Base-by-base conservation (phyloP, 2,888 invertebrate genomes). In the Oxycera nigricornis region DNA sequence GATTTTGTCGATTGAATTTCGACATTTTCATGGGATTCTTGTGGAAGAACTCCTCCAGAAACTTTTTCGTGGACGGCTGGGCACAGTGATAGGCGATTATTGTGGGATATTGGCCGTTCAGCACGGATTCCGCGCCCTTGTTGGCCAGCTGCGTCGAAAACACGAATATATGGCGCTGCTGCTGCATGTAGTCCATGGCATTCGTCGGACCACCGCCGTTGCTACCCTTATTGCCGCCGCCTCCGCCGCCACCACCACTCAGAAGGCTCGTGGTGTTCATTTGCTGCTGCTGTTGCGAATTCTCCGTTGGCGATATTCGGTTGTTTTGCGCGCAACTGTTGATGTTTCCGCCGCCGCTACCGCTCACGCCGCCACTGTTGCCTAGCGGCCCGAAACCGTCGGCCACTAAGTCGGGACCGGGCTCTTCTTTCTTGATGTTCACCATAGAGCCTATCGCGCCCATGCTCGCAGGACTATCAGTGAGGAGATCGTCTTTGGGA, bases 161-260 rank as follows among this genome's bases (percentile, higher is more conserved):
- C 79, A 98, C 97, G 89, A 97, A 98, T 84, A 98, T 96, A 86
- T 97, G 97, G 87, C 95, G 97, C 87, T 97, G 97, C 86, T 98
- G 97, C 87, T 96, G 95, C 93, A 93, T 92, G 81, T 93, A 93
- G 73, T 85, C 84, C 78, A 83, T 76, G n/a, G 77, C 77, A 7
- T 76, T 75, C 7, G 74, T 76, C 14, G 77, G 76, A 28, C 74
- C 65, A 0, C 76, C 75, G 1, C 50, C 17, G 20, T 59, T 59
- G 17, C 75, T 57, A 14, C 77, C 62, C 28, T 61, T 26, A 59
- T 62, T 55, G 35, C 28, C 30, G 35, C 31, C 41, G 26, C 62
- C 61, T 0, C 59, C 50, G 9, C 46, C 35, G 9, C 73, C 75
- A 52, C 76, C 52, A 62, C 75, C 6, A 50, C 39, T 22, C 72